Percentiles rank a stretch among this genome's conserved stretches.
Conservation (phyloP, 2,113 vertebrate genomes). For the Leiothrix lutea region DNA sequence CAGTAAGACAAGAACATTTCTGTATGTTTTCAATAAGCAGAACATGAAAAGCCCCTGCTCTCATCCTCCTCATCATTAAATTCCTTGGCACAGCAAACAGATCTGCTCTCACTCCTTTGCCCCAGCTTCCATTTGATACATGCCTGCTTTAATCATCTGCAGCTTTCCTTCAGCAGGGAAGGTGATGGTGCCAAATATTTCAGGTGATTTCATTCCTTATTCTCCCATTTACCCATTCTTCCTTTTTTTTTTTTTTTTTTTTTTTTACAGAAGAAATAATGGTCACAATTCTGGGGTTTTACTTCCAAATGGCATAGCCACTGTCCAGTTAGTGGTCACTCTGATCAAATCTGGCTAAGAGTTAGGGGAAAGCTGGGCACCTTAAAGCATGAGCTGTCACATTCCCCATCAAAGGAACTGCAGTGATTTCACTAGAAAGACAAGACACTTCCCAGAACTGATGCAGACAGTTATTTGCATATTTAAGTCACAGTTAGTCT, state of each 20-base stretch:
- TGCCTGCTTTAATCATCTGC: neutral
- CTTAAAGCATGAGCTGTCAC: neutral
- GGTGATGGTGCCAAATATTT: neutral
- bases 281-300: neutral
- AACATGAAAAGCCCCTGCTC: neutral
- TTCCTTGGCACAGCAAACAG: neutral
- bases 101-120: neutral
- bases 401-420: neutral
- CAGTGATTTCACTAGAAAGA: neutral
- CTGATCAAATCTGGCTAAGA: neutral
- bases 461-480: neutral
- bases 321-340: neutral
- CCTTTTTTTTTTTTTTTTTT: neutral
- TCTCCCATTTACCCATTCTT: neutral
- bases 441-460: neutral
- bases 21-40: neutral
- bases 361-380: neutral
- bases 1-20: neutral
- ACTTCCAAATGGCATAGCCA: neutral
- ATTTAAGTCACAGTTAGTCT: neutral
- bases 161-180: neutral
- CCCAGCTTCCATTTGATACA: neutral
- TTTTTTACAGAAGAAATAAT: neutral
- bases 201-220: neutral
- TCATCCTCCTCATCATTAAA: neutral